These are phyloP conservation scores for Chaetophractus vellerosus DNA, from an alignment of 2,797 vertebrate genomes.

Conservation along the genomic window DNA sequence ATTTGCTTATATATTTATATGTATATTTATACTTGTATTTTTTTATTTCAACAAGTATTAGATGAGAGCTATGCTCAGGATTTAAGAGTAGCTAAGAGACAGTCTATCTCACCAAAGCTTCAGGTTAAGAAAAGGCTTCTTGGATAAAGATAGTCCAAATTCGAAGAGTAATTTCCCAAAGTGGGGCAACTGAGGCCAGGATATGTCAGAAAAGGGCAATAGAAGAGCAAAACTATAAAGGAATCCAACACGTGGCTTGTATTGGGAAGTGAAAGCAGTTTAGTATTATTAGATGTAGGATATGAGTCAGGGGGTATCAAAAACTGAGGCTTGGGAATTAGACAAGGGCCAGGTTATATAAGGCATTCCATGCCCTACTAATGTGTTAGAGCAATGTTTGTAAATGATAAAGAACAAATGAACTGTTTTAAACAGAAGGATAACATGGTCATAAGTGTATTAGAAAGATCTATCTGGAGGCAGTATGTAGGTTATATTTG, in stretches of 20 bases:
- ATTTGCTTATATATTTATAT: background rate
- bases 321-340: background rate
- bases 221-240: background rate
- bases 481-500: background rate
- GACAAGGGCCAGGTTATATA: background rate
- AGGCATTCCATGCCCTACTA: background rate
- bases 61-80: background rate
- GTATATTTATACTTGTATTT: conserved; percentile 22
- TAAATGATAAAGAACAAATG: background rate
- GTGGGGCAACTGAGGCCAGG: background rate
- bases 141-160: background rate
- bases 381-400: conserved; percentile 3
- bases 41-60: conserved; percentile 6
- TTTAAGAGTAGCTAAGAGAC: background rate
- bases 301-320: background rate
- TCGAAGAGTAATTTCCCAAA: background rate
- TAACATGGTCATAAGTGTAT: background rate
- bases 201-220: background rate
- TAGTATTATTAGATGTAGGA: background rate
- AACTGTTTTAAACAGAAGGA: background rate
- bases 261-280: background rate
- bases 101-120: background rate
- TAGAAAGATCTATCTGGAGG: background rate
- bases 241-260: background rate
- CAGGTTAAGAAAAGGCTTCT: background rate